Evolutionary conservation across 2,113 vertebrate genomes (phyloP), one percentile per base, ranked within the genome.

Genomic region (Ceyx cyanopectus): DNA sequence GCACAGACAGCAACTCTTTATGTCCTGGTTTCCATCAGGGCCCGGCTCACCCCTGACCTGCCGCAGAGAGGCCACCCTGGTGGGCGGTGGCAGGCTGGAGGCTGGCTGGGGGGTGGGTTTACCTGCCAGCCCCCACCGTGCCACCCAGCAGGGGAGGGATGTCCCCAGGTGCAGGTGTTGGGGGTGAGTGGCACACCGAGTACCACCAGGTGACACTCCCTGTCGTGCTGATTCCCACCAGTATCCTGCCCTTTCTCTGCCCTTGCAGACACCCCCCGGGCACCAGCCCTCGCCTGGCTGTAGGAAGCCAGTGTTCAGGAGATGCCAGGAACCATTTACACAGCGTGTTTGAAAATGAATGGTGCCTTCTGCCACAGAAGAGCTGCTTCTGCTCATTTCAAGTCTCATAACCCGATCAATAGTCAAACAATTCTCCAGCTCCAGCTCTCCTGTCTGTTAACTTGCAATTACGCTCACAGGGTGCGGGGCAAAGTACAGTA

Each of bases 71-170:
- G n/a, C 50, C 37, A 37, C 37, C 37, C 37, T 37, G 37, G 37
- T 10, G 37, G 37, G 37, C 37, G 37, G 37, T 37, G 37, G 9
- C 37, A 37, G 37, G 37, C 37, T 37, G 37, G 37, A 9, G 37
- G 9, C 37, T 37, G 37, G 37, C 53, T 16, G 60, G 30, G 45
- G 18, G 0, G 0, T 4, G 12, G 45, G 16, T 18, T 73, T 66
- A 11, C 27, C 53, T 32, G n/a, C 40, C 54, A 48, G 53, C 22
- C 12, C 10, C 37, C 7, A 1, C n/a, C 2, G 12, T 3, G 23
- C 20, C 29, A 7, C n/a, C 19, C 6, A 2, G 19, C 34, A 16
- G 4, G 12, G 14, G 26, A 50, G 41, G 6, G n/a, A 14, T 2
- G 14, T n/a, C 56, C 62, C 61, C 29, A 34, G 48, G 2, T 2